Base-by-base conservation (phyloP, 2,797 vertebrate genomes). In the Argyrosomus regius region DNA sequence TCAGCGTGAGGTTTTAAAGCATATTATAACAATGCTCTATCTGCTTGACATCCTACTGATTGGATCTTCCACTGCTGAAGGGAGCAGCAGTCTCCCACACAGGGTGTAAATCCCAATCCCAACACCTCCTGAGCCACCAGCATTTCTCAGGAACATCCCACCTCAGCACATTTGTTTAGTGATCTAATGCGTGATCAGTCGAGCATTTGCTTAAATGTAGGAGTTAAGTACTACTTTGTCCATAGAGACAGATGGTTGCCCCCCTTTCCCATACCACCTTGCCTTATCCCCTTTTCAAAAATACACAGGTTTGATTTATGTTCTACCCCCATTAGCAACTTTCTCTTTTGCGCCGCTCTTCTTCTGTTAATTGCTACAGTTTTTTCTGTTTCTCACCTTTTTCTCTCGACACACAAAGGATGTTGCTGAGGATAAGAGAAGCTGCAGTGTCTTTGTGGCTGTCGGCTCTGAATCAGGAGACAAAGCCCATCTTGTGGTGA, bases 71-170 rank as follows among this genome's bases (percentile, higher is more conserved):
- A 1, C 67, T 57, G 71, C 69, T 60, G 76, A 78, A 62, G 41
- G 52, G 61, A 85, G 71, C 59, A 65, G 41, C 83, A 62, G 66
- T 46, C 70, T 57, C 56, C 48, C 69, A 72, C 73, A 66, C 46
- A 65, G 49, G 76, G 74, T 88, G 82, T 88, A 74, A 87, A 88
- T 84, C 60, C 80, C n/a, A 87, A 88, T 83, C 63, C 80, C n/a
- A 46, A 70, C 70, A 72, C 75, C 79, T 54, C 66, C 57, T 66
- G 80, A 87, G 70, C 77, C 75, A 62, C 58, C 71, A 82, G 75
- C 63, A 16, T 83, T 75, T 89, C 85, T 85, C 82, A 83, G 54
- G 72, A 91, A 88, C 79, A 87, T 77, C 81, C 72, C 67, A 84
- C 84, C 75, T 88, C 88, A 89, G 87, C 81, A 86, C 75, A 80